Percentiles rank a stretch among this genome's conserved stretches.
phyloP scores from a whole-genome alignment of 2,113 vertebrate genomes.

The Manacus vitellinus region DNA sequence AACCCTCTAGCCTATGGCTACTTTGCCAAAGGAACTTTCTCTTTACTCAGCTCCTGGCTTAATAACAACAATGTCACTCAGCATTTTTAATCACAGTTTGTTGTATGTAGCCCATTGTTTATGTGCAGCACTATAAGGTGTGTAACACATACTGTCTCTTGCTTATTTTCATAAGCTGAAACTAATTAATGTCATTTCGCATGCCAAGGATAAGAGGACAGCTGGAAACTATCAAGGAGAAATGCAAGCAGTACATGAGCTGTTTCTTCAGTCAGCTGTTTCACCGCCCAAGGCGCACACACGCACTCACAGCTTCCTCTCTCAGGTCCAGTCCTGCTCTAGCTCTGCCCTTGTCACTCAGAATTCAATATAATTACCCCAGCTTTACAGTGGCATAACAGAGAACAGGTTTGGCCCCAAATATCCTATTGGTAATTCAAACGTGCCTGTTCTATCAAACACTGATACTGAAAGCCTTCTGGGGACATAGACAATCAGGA shows the following conservation, averaged over 20 bases:
- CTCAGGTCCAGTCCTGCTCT: neutral
- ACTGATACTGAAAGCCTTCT: neutral
- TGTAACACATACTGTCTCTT: neutral
- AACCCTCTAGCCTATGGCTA: neutral
- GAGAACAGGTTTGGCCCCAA: neutral
- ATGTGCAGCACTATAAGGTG: slow-evolving; percentile 4
- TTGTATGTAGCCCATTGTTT: neutral
- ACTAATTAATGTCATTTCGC: neutral
- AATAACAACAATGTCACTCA: neutral
- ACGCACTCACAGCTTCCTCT: neutral
- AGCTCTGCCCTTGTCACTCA: neutral
- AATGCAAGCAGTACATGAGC: slow-evolving; percentile 3
- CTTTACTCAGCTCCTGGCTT: neutral
- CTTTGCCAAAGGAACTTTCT: neutral
- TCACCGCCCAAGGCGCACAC: neutral
- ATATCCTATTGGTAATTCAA: neutral
- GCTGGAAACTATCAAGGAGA: slow-evolving; percentile 46
- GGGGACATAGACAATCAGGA: neutral
- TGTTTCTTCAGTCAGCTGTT: slow-evolving; percentile 43
- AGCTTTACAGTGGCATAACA: neutral
- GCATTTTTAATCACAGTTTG: neutral
- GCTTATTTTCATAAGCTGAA: slow-evolving; percentile 29
- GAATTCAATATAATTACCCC: neutral
- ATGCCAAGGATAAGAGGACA: slow-evolving; percentile 17
- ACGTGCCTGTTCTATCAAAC: slow-evolving; percentile 6